phyloP scores from a whole-genome alignment of 30 jellyfish, hydroid and myxozoan genomes.

The Pseudorhiza aurosa region DNA sequence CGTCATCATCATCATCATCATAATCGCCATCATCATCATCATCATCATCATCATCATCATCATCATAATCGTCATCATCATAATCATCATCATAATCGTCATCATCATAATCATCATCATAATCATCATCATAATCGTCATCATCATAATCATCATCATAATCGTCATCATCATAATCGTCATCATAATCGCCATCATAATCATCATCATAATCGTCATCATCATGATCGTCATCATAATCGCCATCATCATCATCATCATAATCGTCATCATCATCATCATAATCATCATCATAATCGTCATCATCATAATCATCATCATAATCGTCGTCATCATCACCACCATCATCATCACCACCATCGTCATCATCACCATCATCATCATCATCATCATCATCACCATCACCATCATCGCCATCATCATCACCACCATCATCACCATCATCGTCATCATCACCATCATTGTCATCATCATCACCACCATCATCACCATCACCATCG shows the following conservation, averaged over 20 bases:
- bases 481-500: background rate
- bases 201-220: too few species aligned
- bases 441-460: background rate
- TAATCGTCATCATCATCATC: background rate
- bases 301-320: background rate
- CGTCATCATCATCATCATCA: too few species aligned
- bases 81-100: too few species aligned
- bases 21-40: too few species aligned
- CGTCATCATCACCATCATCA: background rate
- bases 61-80: too few species aligned
- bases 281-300: background rate
- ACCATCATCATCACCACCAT: constrained; percentile 1
- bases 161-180: too few species aligned
- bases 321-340: background rate
- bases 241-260: background rate
- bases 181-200: too few species aligned
- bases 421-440: background rate
- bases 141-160: too few species aligned
- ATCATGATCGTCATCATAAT: too few species aligned
- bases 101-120: too few species aligned
- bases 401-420: background rate
- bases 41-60: too few species aligned
- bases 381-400: constrained; percentile 6
- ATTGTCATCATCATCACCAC: background rate
- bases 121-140: too few species aligned